Conservation (phyloP, 2,113 vertebrate genomes). For the Azemiops feae region DNA sequence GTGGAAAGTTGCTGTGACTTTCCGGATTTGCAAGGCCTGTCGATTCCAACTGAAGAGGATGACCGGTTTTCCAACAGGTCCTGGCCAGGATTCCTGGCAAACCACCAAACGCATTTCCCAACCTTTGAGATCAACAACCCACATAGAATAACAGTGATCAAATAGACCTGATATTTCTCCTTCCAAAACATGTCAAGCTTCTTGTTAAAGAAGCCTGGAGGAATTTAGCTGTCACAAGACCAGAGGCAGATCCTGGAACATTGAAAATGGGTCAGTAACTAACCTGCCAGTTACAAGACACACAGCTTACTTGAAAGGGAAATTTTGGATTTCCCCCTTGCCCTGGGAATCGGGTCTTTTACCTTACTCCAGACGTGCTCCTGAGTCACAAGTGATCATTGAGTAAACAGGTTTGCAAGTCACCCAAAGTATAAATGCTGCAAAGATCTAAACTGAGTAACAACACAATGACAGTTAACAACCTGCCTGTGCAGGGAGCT, state of each 20-base stretch:
- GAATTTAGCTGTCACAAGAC: background rate
- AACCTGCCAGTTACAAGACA: background rate
- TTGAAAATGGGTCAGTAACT: background rate
- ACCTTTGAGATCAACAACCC: background rate
- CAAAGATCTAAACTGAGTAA: background rate
- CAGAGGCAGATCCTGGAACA: background rate
- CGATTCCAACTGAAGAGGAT: background rate
- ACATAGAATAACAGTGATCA: background rate
- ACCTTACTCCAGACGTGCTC: background rate
- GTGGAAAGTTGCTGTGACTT: background rate
- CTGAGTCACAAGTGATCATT: background rate
- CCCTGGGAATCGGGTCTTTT: background rate
- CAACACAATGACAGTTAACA: background rate
- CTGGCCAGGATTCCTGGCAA: background rate
- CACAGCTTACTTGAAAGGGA: background rate
- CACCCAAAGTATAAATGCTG: background rate
- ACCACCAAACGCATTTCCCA: background rate
- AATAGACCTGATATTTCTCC: background rate
- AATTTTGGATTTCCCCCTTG: background rate
- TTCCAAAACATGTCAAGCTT: background rate
- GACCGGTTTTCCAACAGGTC: background rate
- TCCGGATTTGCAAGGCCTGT: background rate
- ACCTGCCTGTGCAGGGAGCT: background rate
- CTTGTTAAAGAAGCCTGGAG: background rate
- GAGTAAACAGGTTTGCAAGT: background rate